A percentile compares a stretch with the other conserved stretches of the same genome.
These are phyloP conservation scores for Stenopsyche tienmushanensis DNA, from an alignment of 1,140 invertebrate species.

Conservation along the genomic window DNA sequence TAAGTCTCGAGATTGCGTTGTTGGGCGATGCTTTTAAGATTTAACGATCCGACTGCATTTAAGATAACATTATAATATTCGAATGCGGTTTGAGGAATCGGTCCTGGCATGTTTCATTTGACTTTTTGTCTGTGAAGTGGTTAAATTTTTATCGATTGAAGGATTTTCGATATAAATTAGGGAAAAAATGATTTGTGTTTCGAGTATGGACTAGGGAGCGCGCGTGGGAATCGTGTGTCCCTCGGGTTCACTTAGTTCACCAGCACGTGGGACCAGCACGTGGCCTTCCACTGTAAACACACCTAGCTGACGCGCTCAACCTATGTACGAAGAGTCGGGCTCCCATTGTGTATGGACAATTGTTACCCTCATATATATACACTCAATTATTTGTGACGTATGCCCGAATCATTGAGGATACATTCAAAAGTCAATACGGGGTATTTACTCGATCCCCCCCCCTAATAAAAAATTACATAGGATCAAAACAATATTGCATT, in stretches of 20 bases:
- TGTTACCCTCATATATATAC: conserved; percentile 1
- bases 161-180: too few relatives aligned
- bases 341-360: background rate
- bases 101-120: too few relatives aligned
- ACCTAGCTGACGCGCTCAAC: background rate
- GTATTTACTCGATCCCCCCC: too few relatives aligned
- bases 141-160: background rate
- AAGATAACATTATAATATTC: background rate
- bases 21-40: conserved; percentile 3
- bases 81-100: too few relatives aligned
- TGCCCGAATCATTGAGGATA: too few relatives aligned
- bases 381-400: background rate
- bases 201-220: background rate
- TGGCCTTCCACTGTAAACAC: conserved; percentile 15
- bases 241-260: conserved; percentile 18
- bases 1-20: conserved; percentile 1
- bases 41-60: conserved; percentile 1
- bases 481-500: too few relatives aligned
- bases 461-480: too few relatives aligned
- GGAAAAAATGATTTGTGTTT: too few relatives aligned
- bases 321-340: background rate
- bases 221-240: conserved; percentile 20
- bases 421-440: too few relatives aligned
- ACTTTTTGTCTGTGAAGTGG: background rate
- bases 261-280: conserved; percentile 27